Base-by-base conservation (phyloP, 2,113 vertebrate genomes). In the Sphaerodactylus townsendi region DNA sequence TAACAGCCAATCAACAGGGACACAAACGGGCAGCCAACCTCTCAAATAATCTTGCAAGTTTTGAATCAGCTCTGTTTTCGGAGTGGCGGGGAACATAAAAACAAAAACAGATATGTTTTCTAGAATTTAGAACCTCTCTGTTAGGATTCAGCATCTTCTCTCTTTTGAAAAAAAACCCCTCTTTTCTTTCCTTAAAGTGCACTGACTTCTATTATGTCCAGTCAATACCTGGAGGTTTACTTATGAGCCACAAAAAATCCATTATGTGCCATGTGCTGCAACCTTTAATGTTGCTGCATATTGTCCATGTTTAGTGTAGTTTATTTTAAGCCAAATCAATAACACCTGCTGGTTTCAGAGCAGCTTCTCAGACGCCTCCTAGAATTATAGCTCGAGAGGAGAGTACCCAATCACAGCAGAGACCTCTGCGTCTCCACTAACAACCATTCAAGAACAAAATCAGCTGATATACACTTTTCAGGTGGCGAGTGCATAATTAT, bases 251-350 rank as follows among this genome's bases (percentile, higher is more conserved):
- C 88, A 87, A 87, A 41, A 84, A 87, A 87, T 81, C 41, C 50
- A 79, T 83, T 81, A 70, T 7, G 35, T 41, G 35, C 76, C 17
- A 1, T 62, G 41, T 37, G 46, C 10, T 70, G 76, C 59, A 86
- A 56, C 66, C 30, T 89, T 89, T 81, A 66, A 84, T 62, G 37
- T 30, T 72, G 25, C 46, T 79, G n/a, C 21, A 78, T 75, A 73
- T 75, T 71, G 4, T 39, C 68, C 83, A 81, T 86, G 8, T 80
- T 93, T 88, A 41, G 10, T 73, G 87, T 66, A 74, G 62, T 87
- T 89, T 91, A 88, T 91, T 92, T 92, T 75, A 86, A 81, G 74
- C 68, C 48, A 56, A 56, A 76, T 90, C 88, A 85, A 79, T 89
- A 85, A 5, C 56, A 85, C 69, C 78, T 90, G 62, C 69, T 92